Evolutionary conservation across 2,888 invertebrate species (phyloP).

Genomic region (Himalopsyche japonica): DNA sequence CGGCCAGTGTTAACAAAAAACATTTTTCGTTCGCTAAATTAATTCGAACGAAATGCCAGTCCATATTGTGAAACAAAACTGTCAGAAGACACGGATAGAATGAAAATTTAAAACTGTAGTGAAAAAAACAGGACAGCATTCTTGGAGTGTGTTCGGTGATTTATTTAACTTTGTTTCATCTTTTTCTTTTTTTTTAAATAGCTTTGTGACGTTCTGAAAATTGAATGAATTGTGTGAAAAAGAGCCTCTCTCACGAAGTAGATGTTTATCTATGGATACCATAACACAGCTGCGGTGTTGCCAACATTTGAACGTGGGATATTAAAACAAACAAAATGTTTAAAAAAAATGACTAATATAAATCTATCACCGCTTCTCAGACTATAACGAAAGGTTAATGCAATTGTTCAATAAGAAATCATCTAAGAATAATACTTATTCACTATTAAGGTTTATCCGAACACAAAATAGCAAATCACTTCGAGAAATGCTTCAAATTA

Average conservation of each 20-base stretch:
- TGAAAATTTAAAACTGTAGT: background rate
- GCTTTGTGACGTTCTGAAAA: background rate
- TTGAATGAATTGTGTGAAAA: background rate
- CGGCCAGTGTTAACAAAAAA: no score
- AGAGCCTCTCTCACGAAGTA: background rate
- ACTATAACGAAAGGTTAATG: no score
- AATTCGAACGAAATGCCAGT: background rate
- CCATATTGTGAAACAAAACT: background rate
- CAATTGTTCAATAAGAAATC: no score
- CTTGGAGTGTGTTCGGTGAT: background rate
- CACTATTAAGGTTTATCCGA: no score
- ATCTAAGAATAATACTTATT: no score
- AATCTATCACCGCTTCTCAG: no score
- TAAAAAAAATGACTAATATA: no score
- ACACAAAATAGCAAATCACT: no score
- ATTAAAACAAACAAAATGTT: no score
- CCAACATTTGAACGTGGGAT: background rate
- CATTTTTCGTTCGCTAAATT: background rate
- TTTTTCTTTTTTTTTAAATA: background rate
- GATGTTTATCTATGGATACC: background rate
- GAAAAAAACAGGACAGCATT: background rate
- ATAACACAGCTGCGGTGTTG: background rate
- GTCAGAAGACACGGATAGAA: background rate
- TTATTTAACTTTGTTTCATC: background rate
- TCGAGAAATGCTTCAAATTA: no score